Conservation (phyloP, 1,140 invertebrate species). For the Drosophila insularis region DNA sequence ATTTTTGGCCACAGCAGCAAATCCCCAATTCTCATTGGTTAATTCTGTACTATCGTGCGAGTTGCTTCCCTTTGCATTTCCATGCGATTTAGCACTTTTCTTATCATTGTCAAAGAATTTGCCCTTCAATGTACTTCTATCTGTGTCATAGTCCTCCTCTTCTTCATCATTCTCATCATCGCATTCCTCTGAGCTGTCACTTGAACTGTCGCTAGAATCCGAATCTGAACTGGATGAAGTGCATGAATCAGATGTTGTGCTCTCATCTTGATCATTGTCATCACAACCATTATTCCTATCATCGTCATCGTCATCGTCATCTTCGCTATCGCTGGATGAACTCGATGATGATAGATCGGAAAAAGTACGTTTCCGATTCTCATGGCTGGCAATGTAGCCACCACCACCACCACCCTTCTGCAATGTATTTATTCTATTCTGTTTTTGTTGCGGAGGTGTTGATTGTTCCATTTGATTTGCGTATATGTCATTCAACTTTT, state of each 20-base stretch:
- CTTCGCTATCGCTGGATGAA: slow-evolving; percentile 79
- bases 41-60: slow-evolving; percentile 40
- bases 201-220: slow-evolving; percentile 75
- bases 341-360: slow-evolving; percentile 75
- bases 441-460: slow-evolving; percentile 39
- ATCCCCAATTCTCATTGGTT: slow-evolving; percentile 88
- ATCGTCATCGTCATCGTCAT: slow-evolving; percentile 77
- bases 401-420: slow-evolving; percentile 44
- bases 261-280: slow-evolving; percentile 73
- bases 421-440: slow-evolving; percentile 44
- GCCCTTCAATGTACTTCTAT: slow-evolving; percentile 71
- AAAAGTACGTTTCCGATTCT: slow-evolving; percentile 67
- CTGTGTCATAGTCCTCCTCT: slow-evolving; percentile 74
- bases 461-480: slow-evolving; percentile 37
- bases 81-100: slow-evolving; percentile 41
- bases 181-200: slow-evolving; percentile 78
- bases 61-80: slow-evolving; percentile 28
- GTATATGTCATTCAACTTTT: slow-evolving; percentile 19
- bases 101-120: slow-evolving; percentile 69
- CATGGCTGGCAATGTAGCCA: slow-evolving; percentile 41
- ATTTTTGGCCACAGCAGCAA: slow-evolving; percentile 87
- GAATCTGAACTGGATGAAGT: slow-evolving; percentile 83
- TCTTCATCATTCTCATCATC: slow-evolving; percentile 79
- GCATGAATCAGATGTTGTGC: slow-evolving; percentile 76
- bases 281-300: slow-evolving; percentile 61